A percentile compares a stretch with the other conserved stretches of the same genome.
phyloP scores from a whole-genome alignment of 2,888 invertebrate genomes.

The Laothoe populi region DNA sequence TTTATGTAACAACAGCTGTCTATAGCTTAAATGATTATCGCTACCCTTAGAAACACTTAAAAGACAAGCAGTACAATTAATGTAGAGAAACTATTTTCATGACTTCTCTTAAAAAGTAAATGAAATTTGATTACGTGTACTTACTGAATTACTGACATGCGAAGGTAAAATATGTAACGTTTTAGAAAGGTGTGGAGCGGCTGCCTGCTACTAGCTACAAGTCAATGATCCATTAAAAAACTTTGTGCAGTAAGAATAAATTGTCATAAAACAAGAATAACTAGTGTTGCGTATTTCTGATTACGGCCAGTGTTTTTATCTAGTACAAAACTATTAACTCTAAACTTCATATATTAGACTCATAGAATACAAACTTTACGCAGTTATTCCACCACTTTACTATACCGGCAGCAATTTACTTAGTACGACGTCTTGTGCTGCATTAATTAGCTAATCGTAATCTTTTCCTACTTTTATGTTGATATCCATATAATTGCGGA shows the following conservation, averaged over 20 bases:
- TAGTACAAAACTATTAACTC: neutral
- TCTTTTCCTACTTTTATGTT: slow-evolving; percentile 16
- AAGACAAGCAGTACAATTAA: neutral
- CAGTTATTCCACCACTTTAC: neutral
- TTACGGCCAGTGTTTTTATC: slow-evolving; percentile 4
- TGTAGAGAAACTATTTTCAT: neutral
- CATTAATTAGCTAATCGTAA: neutral
- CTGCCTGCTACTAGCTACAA: neutral
- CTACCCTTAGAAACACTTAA: neutral
- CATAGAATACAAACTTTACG: slow-evolving; percentile 11
- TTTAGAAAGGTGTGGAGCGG: neutral
- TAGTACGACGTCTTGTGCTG: neutral
- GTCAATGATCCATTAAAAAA: slow-evolving; percentile 13
- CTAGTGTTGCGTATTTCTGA: neutral
- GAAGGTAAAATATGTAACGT: slow-evolving; percentile 13
- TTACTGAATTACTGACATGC: slow-evolving; percentile 1
- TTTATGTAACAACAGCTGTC: neutral
- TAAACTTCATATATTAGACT: neutral
- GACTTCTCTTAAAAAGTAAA: neutral
- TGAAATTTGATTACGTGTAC: neutral
- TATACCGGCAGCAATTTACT: slow-evolving; percentile 13
- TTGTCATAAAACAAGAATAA: slow-evolving; percentile 11
- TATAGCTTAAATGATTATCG: neutral
- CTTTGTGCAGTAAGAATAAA: neutral
- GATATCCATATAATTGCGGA: slow-evolving; percentile 34